Conservation (phyloP, 2,888 invertebrate genomes). For the Himalopsyche japonica region DNA sequence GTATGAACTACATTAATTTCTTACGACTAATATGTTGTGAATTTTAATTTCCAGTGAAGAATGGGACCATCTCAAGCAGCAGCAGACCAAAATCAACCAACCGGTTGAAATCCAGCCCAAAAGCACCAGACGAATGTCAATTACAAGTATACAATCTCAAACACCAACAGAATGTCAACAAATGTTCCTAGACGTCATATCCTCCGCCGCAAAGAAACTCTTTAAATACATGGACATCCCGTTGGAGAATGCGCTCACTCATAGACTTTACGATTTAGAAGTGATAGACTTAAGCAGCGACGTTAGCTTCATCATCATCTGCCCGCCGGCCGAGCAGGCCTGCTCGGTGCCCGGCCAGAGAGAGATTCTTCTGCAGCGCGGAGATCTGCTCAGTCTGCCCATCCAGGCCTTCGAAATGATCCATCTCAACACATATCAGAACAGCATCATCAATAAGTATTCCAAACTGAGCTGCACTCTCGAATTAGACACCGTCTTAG, state of each 20-base stretch:
- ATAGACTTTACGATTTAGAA: conserved; percentile 90
- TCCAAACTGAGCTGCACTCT: conserved; percentile 90
- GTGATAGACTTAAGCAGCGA: conserved; percentile 90
- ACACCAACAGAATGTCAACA: conserved; percentile 75
- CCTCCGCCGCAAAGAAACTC: conserved; percentile 72
- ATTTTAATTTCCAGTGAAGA: conserved; percentile 74
- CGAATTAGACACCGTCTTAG: conserved; percentile 88
- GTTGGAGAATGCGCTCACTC: conserved; percentile 68
- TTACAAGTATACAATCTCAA: conserved; percentile 48
- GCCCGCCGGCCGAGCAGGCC: conserved; percentile 90
- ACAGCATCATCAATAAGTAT: conserved; percentile 86
- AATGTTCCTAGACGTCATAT: conserved; percentile 77
- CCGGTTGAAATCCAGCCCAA: conserved; percentile 50
- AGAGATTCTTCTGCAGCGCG: conserved; percentile 81
- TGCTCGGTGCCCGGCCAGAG: conserved; percentile 88
- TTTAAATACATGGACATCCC: conserved; percentile 81
- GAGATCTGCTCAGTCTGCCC: conserved; percentile 86
- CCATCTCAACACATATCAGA: conserved; percentile 92
- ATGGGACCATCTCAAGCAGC: conserved; percentile 85
- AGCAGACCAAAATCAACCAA: conserved; percentile 52
- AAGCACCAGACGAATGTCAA: conserved; percentile 50
- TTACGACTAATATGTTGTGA: too few relatives aligned
- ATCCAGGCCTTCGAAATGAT: conserved; percentile 95
- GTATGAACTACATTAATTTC: too few relatives aligned
- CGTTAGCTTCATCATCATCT: conserved; percentile 88